phyloP scores from a whole-genome alignment of 2,888 invertebrate genomes.

The Schrankia costaestrigalis region DNA sequence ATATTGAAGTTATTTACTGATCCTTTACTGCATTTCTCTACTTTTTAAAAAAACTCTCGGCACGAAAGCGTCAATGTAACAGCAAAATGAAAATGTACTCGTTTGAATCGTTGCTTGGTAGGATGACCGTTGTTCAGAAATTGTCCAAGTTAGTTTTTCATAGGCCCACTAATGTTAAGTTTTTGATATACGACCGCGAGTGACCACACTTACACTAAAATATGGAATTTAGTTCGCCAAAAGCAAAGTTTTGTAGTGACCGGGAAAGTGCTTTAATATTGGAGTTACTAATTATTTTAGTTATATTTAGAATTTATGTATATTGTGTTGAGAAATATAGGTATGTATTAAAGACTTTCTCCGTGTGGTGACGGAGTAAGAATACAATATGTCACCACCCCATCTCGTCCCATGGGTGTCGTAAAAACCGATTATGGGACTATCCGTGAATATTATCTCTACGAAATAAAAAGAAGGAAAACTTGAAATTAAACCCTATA shows the following conservation, averaged over 20 bases:
- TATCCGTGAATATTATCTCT: too few relatives aligned
- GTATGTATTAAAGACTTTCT: too few relatives aligned
- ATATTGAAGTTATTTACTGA: neutral
- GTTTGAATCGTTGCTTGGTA: constrained; percentile 1
- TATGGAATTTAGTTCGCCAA: constrained; percentile 10
- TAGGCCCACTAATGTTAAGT: constrained; percentile 40
- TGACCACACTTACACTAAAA: constrained; percentile 30
- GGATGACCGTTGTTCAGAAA: constrained; percentile 35
- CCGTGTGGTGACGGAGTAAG: too few relatives aligned
- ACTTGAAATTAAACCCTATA: too few relatives aligned
- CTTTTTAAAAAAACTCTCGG: neutral
- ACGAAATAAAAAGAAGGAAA: too few relatives aligned
- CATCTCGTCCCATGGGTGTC: too few relatives aligned
- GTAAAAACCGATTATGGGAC: too few relatives aligned
- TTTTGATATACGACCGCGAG: constrained; percentile 46
- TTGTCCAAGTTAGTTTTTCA: constrained; percentile 59
- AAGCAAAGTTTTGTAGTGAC: constrained; percentile 17
- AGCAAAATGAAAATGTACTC: constrained; percentile 8
- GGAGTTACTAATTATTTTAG: constrained; percentile 3
- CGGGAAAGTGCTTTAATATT: constrained; percentile 10
- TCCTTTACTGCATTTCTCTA: constrained; percentile 3
- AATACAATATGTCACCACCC: too few relatives aligned
- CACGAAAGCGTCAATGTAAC: constrained; percentile 7
- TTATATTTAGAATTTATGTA: constrained; percentile 6
- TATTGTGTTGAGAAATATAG: too few relatives aligned